Evolutionary conservation across 2,888 invertebrate species (phyloP).

Genomic region (Frankliniella fusca): DNA sequence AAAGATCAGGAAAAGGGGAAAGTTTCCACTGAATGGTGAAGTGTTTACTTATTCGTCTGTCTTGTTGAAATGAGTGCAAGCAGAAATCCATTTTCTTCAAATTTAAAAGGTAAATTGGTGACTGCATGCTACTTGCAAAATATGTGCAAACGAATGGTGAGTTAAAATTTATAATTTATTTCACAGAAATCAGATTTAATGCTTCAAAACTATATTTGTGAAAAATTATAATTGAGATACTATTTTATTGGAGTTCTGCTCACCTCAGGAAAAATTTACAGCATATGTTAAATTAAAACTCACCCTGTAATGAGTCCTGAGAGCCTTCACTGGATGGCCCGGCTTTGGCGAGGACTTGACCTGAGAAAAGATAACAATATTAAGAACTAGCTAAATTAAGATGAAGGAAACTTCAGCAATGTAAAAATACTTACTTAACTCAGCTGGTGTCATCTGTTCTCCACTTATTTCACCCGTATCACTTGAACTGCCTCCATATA

Average conservation of each 20-base stretch:
- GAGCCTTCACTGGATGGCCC: constrained; percentile 48
- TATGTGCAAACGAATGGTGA: neutral
- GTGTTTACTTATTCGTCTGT: neutral
- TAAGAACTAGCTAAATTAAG: constrained; percentile 26
- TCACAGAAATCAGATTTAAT: neutral
- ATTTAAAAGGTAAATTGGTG: neutral
- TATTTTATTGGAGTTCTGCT: neutral
- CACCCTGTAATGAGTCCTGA: constrained; percentile 49
- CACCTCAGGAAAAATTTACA: neutral
- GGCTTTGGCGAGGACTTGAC: constrained; percentile 48
- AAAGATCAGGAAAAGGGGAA: neutral
- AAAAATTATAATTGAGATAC: neutral
- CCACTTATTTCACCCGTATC: neutral
- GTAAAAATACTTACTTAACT: neutral
- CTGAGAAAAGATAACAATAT: constrained; percentile 40
- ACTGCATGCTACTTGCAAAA: no score
- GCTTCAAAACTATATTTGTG: neutral
- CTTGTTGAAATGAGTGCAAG: neutral
- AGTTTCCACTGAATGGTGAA: neutral
- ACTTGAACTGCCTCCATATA: neutral
- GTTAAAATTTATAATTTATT: neutral
- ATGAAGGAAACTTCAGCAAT: neutral
- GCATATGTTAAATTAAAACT: constrained; percentile 37
- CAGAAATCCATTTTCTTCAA: neutral
- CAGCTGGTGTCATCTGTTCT: neutral